Evolutionary conservation across 2,888 invertebrate species (phyloP).

Genomic region (Aleiodes alternator): DNA sequence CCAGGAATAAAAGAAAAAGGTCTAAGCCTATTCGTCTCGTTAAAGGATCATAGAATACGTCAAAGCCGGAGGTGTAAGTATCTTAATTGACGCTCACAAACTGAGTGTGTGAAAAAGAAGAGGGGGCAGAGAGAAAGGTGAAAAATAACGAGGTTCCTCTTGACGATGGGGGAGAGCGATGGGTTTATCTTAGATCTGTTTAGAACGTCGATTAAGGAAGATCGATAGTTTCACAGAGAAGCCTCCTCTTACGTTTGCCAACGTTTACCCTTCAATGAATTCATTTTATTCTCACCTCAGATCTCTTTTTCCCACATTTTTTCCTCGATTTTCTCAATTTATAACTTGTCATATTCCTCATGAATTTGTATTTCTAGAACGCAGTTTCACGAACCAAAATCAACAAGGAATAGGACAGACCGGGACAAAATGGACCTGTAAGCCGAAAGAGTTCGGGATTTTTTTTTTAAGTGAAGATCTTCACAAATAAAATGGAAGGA

Average conservation of each 20-base stretch:
- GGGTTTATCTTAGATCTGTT: constrained; percentile 43
- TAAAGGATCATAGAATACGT: constrained; percentile 29
- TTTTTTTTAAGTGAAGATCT: no score
- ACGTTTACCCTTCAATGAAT: constrained; percentile 18
- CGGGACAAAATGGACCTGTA: no score
- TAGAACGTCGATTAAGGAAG: constrained; percentile 46
- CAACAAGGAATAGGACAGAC: constrained; percentile 53
- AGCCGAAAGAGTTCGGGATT: no score
- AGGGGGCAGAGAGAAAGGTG: background rate
- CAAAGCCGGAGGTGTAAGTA: constrained; percentile 6
- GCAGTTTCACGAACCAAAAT: constrained; percentile 49
- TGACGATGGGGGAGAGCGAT: constrained; percentile 18
- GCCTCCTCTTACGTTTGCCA: constrained; percentile 10
- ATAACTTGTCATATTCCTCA: background rate
- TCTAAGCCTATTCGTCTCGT: constrained; percentile 2
- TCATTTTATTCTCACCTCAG: constrained; percentile 10
- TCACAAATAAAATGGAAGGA: no score
- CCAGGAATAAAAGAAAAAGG: no score
- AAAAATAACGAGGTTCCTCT: constrained; percentile 32
- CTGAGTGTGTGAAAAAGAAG: constrained; percentile 3
- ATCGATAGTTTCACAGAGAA: constrained; percentile 40
- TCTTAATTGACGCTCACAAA: constrained; percentile 34
- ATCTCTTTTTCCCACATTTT: background rate
- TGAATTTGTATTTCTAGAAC: no score
- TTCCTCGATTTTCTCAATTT: background rate